Base-by-base conservation (phyloP, 2,797 vertebrate genomes). In the Melanotaenia parkinsoni region DNA sequence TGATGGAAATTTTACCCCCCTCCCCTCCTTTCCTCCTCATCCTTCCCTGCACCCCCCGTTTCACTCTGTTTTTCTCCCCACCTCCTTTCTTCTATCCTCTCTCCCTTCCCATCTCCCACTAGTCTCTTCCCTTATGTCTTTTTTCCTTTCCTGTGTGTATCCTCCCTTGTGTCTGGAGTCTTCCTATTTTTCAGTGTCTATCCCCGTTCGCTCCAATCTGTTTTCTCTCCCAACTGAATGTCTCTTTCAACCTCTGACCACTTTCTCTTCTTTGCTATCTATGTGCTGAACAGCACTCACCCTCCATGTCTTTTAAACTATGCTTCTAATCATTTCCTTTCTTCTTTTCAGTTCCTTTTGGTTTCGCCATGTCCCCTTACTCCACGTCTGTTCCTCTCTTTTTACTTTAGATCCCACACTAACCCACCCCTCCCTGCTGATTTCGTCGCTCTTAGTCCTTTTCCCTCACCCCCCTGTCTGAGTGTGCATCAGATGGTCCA, bases 1-100 rank as follows among this genome's bases (percentile, higher is more conserved):
- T 95, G 95, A 95, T 95, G 94, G 94, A 95, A 95, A 95, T 95
- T 95, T 94, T 94, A 93, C 90, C 93, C 91, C 92, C 91, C 88
- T 82, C 74, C 86, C 83, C 72, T 76, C 83, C 64, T 67, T 78
- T 88, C 75, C 84, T 80, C 82, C 84, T 72, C 73, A 76, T 83
- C 79, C 83, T 81, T 83, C 79, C 70, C 77, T 13, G 24, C 85
- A 72, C 37, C 37, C 37, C 77, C 60, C 83, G 6, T 47, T 47
- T 66, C 74, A 69, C 53, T 74, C 56, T 80, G 60, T 85, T 65
- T 80, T 65, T 64, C 56, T 58, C 67, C 69, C 80, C 63, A 67
- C 79, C 67, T 57, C 53, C 68, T 72, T 81, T 80, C 69, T 13
- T 77, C 85, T 70, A 76, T 67, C 81, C 83, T 65, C 67, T 62